Conservation (phyloP, 2,113 vertebrate genomes). For the Scopus umbretta region DNA sequence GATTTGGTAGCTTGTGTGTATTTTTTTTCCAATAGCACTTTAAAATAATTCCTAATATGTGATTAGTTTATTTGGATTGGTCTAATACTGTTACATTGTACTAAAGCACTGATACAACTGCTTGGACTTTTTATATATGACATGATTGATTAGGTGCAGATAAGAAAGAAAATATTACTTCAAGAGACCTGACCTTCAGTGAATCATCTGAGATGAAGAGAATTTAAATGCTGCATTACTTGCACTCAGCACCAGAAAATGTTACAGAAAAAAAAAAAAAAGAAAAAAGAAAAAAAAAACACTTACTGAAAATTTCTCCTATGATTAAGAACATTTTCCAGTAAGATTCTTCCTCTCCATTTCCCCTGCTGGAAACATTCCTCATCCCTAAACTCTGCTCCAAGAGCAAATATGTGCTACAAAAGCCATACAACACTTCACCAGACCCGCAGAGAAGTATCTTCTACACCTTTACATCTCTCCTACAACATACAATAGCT, state of each 20-base stretch:
- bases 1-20: neutral
- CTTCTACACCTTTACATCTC: neutral
- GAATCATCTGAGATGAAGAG: slow-evolving; percentile 15
- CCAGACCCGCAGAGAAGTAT: neutral
- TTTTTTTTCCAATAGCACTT: neutral
- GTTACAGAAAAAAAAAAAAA: neutral
- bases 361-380: neutral
- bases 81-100: neutral
- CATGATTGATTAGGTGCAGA: slow-evolving; percentile 45
- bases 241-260: slow-evolving; percentile 1
- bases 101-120: neutral
- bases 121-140: neutral
- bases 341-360: neutral
- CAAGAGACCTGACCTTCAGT: slow-evolving; percentile 39
- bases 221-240: slow-evolving; percentile 36
- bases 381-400: neutral
- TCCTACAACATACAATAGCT: neutral
- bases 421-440: neutral
- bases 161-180: slow-evolving; percentile 50
- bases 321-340: slow-evolving; percentile 10
- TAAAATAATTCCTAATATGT: slow-evolving; percentile 27
- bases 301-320: slow-evolving; percentile 7
- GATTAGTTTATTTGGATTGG: slow-evolving; percentile 21
- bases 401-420: neutral
- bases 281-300: neutral